Percentiles rank a stretch among this genome's conserved stretches.
Conservation (phyloP, 23 tunicate genomes). For the Halocynthia roretzi region DNA sequence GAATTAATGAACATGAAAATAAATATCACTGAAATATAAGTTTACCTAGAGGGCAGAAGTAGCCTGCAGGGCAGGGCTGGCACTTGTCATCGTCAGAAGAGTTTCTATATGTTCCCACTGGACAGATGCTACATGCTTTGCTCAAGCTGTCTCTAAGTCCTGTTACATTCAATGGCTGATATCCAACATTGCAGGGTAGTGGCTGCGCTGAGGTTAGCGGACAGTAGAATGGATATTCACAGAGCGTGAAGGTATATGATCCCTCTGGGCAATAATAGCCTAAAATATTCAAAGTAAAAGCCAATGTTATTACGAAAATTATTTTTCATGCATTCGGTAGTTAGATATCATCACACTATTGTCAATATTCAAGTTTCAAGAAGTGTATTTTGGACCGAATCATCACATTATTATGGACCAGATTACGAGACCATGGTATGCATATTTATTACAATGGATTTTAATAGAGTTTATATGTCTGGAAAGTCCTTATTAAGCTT, state of each 20-base stretch:
- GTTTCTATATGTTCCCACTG: slow-evolving; percentile 78
- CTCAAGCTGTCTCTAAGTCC: slow-evolving; percentile 49
- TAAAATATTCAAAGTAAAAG: not conserved
- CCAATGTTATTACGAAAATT: no score
- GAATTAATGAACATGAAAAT: not conserved
- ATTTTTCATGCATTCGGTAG: no score
- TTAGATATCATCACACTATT: no score
- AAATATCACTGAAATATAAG: no score
- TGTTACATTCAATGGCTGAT: slow-evolving; percentile 89
- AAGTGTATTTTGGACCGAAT: no score
- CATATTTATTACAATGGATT: no score
- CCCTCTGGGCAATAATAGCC: slow-evolving; percentile 40
- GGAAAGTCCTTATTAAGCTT: no score
- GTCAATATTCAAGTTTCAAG: no score
- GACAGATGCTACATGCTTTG: slow-evolving; percentile 84
- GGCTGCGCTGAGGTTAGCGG: slow-evolving; percentile 74
- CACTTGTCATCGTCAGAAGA: slow-evolving; percentile 74
- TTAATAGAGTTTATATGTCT: no score
- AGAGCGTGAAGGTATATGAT: slow-evolving; percentile 21
- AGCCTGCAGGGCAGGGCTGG: slow-evolving; percentile 98
- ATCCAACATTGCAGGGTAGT: slow-evolving; percentile 77
- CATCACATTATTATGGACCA: no score
- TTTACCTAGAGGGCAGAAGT: slow-evolving; percentile 94
- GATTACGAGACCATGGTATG: no score
- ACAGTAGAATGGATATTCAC: slow-evolving; percentile 94